Evolutionary conservation across 2,888 invertebrate genomes (phyloP), one percentile per base, ranked within the genome.

Genomic region (Fragum whitleyi): DNA sequence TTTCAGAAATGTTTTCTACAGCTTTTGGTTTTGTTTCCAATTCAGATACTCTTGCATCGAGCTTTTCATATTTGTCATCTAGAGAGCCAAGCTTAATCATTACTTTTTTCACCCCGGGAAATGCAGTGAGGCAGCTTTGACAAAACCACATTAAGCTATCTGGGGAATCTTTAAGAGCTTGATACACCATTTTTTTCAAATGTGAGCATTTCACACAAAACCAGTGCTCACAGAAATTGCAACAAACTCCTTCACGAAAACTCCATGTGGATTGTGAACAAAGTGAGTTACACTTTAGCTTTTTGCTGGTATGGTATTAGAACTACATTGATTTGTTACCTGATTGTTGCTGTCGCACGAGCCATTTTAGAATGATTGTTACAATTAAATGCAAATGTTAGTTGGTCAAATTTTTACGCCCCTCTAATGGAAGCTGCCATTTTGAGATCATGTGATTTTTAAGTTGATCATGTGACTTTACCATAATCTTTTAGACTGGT

Each of bases 91-190:
- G 2, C 3, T 21, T 7, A 19, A 57, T n/a, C 21, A 57, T 21
- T 11, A 57, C 23, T 57, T 57, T 57, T 23, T 57, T 57, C 7
- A 57, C 57, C 5, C 57, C 57, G 2, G 57, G 57, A 23, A 57
- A 57, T 2, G 57, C 57, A 23, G 57, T 57, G 26, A 23, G 23
- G 23, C 26, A 57, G 14, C 14, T 21, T 3, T 26, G 21, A n/a
- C 57, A 57, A 23, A 57, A 57, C 57, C 57, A 57, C 57, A 57
- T 57, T 14, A 57, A 21, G 23, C 57, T 57, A 23, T 57, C 57
- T 7, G 57, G 57, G 2, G 26, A 57, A 7, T 23, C 57, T 23
- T 11, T 19, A 9, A 47, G 47, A 16, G 47, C 47, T 47, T 57
- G 57, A 26, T 57, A 57, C 2, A 57, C 23, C 2, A 26, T 21